Evolutionary conservation across 1,140 invertebrate species (phyloP).

Genomic region (Dufourea novaeangliae): DNA sequence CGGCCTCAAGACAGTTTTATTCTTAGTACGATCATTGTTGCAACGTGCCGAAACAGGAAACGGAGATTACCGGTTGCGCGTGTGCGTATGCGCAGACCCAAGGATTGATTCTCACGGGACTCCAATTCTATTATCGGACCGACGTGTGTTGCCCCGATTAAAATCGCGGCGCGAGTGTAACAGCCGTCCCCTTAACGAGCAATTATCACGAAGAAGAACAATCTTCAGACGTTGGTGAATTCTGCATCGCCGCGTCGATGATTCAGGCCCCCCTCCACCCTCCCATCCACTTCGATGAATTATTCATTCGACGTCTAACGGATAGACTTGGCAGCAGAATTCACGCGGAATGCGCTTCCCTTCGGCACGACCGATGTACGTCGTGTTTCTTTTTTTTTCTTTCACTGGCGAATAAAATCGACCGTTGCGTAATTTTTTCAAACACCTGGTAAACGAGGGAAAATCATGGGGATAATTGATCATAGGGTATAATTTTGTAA

Average conservation of each 20-base stretch:
- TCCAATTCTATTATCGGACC: constrained; percentile 7
- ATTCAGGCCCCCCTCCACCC: constrained; percentile 22
- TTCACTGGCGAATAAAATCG: no score
- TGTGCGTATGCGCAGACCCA: not conserved
- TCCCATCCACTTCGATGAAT: constrained; percentile 17
- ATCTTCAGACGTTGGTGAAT: constrained; percentile 4
- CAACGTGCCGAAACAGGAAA: not conserved
- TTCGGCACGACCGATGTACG: constrained; percentile 6
- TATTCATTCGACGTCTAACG: constrained; percentile 45
- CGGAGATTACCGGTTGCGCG: not conserved
- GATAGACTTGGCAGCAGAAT: constrained; percentile 44
- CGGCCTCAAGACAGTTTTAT: no score
- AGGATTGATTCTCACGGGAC: not conserved
- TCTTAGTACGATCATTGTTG: no score
- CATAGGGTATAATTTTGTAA: no score
- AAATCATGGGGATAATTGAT: not conserved
- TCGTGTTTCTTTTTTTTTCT: no score
- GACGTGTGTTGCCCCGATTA: not conserved
- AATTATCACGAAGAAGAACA: constrained; percentile 22
- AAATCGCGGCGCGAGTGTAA: not conserved
- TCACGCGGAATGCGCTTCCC: constrained; percentile 39
- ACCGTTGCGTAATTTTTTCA: not conserved
- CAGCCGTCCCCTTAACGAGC: constrained; percentile 16
- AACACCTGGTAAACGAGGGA: not conserved
- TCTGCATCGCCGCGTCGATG: constrained; percentile 12